Evolutionary conservation across 2,888 invertebrate genomes (phyloP), one percentile per base, ranked within the genome.

Genomic region (Napeogenes inachia): DNA sequence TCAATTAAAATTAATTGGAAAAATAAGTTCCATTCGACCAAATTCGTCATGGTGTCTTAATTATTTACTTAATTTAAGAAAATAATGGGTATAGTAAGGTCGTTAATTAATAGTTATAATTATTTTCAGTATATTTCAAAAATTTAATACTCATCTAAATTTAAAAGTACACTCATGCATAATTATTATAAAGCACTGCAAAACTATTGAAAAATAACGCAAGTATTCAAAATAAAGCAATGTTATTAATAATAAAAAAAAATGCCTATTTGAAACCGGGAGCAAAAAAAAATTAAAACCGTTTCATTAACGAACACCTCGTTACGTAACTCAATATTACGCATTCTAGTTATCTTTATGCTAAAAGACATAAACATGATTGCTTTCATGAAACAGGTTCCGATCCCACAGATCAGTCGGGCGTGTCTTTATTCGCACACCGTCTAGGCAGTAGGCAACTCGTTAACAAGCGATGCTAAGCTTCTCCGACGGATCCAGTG

Each of bases 321-420:
- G 56, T 56, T 54, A 47, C 56, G 54, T 61, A 59, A 62, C 46
- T 50, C 53, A 53, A 61, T 61, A 56, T 57, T 57, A 61, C 62
- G 61, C 58, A 59, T 59, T 50, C 55, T 67, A 50, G 63, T 64
- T 59, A 66, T 66, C 60, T 63, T 61, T 59, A 60, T 50, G 45
- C 46, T 58, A 60, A 59, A 69, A 70, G 72, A 73, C 76, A 76
- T 81, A 79, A 80, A 82, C 76, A 78, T 80, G 80, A 84, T 82
- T 81, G 78, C 78, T 83, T 80, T 75, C 78, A 77, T 75, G 69
- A 72, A 77, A 77, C 74, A 76, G 70, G 77, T 77, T 80, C 77
- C 79, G 75, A 79, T 73, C 68, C 71, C 74, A 77, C 79, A 79
- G 83, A 70, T 68, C 70, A 69, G 65, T 63, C 66, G 64, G 60